Evolutionary conservation across 2,113 vertebrate species (phyloP).

Genomic region (Arizona elegans): DNA sequence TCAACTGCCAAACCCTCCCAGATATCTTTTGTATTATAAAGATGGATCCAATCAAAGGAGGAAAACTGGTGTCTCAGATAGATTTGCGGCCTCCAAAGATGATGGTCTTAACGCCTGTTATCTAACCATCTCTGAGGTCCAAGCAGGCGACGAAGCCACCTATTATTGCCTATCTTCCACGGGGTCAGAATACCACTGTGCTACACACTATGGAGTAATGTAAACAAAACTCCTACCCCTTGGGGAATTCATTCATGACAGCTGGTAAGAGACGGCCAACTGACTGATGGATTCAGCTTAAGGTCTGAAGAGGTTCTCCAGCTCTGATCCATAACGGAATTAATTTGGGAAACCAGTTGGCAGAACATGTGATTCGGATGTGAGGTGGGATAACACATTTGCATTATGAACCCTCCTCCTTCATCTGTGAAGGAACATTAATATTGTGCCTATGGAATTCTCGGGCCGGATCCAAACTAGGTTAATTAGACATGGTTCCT

Average conservation of each 20-base stretch:
- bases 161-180: constrained; percentile 1
- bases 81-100: constrained; percentile 17
- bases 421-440: neutral
- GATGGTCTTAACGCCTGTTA: neutral
- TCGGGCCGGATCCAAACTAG: neutral
- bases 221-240: neutral
- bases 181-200: neutral
- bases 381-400: neutral
- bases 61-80: neutral
- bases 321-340: neutral
- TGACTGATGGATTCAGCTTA: too few relatives aligned
- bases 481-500: neutral
- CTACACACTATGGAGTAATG: too few relatives aligned
- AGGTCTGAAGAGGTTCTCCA: neutral
- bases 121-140: constrained; percentile 8
- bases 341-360: neutral
- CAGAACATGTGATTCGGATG: neutral
- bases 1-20: neutral
- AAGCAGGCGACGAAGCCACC: neutral
- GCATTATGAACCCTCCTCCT: neutral
- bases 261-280: neutral
- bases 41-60: neutral
- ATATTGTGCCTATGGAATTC: neutral
- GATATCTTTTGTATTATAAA: neutral
- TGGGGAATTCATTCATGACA: neutral